Base-by-base conservation (phyloP, 2,888 invertebrate genomes). In the Agriopis aurantiaria region DNA sequence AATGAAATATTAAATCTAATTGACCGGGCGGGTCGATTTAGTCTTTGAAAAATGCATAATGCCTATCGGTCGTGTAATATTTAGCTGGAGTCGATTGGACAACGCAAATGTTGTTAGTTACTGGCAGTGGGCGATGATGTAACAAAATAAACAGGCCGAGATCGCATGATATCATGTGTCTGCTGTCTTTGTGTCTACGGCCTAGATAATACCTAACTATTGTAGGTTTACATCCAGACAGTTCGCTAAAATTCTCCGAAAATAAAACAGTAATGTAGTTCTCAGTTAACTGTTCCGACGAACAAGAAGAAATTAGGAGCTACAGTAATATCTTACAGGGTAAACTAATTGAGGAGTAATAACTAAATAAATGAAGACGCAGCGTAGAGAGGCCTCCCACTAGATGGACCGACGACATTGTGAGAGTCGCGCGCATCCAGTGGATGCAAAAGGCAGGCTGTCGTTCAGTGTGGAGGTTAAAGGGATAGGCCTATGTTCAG, bases 141-240 rank as follows among this genome's bases (percentile, higher is more conserved):
- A 82, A 85, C 79, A 75, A 72, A 77, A 75, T 73, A 81, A 80
- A 81, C 79, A 76, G 68, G 55, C 77, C 56, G 75, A 79, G 78
- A 80, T 79, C 77, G 65, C 69, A 79, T 82, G 81, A 82, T 81
- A 83, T 80, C 81, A 80, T 79, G 73, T 78, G 73, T 76, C 59
- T 72, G 59, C 64, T 73, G 71, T 65, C 72, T 75, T 65, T 68
- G 64, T 76, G 67, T 69, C 66, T 71, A 65, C 46, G 66, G 64
- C 69, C 68, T 65, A 77, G 72, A 76, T 77, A 71, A 53, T 10
- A 23, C 17, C 12, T 40, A 11, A 8, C 40, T n/a, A 7, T 72
- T 51, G 43, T 57, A 57, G 23, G 9, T 43, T 51, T 14, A 56
- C 46, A 14, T 45, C 55, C 11, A 43, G 9, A 40, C 33, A 33